Percentiles rank a stretch among this genome's conserved stretches.
These are phyloP conservation scores for Philotrypesis tridentata DNA, from an alignment of 1,140 invertebrate genomes.

Conservation along the genomic window DNA sequence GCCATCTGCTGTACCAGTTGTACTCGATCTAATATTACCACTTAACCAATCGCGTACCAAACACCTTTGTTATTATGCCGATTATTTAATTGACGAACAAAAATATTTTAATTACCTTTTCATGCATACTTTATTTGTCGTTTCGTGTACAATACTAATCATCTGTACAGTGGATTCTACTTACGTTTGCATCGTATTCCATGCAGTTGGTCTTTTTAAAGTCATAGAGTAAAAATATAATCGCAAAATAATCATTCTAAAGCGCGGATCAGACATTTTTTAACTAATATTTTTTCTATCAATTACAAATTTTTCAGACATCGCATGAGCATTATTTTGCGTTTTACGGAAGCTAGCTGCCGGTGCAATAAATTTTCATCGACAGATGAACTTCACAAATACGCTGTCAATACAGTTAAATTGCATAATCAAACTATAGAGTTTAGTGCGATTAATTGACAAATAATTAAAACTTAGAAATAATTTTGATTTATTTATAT, in stretches of 20 bases:
- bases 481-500: background rate
- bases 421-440: constrained; percentile 32
- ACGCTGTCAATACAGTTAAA: background rate
- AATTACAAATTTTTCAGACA: background rate
- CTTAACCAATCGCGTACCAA: constrained; percentile 6
- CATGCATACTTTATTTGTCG: background rate
- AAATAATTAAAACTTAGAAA: background rate
- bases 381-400: background rate
- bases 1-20: background rate
- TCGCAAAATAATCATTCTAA: background rate
- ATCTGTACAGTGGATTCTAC: background rate
- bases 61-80: background rate
- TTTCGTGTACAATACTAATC: background rate
- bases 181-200: background rate
- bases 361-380: background rate
- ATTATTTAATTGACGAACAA: constrained; percentile 29
- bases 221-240: constrained; percentile 5
- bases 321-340: background rate
- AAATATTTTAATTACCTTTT: constrained; percentile 22
- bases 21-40: background rate
- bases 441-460: constrained; percentile 10
- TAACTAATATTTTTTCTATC: background rate
- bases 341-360: background rate
- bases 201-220: constrained; percentile 25
- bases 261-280: too few species aligned